Percentiles rank a stretch among this genome's conserved stretches.
Evolutionary conservation across 2,113 vertebrate genomes (phyloP).

Genomic region (Odontophorus gujanensis): DNA sequence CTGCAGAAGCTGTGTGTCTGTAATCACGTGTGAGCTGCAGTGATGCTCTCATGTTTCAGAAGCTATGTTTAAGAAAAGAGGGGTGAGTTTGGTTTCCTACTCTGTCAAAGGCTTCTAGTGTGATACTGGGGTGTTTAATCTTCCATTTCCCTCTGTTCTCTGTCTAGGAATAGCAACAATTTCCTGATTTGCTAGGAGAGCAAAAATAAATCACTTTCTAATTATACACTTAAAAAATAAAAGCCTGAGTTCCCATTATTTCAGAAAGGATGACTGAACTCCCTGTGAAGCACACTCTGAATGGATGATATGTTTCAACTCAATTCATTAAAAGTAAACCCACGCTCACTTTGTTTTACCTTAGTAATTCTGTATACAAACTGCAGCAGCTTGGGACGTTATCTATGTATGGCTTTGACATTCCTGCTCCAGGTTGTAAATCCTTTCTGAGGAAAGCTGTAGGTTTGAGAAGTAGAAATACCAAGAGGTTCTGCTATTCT

Average conservation of each 20-base stretch:
- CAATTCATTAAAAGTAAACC: not conserved
- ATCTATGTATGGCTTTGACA: not conserved
- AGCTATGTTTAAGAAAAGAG: constrained; percentile 37
- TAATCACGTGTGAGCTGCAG: constrained; percentile 1
- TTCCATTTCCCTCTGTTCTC: constrained; percentile 47
- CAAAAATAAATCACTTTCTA: constrained; percentile 52
- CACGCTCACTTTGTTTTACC: not conserved
- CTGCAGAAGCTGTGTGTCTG: constrained; percentile 4
- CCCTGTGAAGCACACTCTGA: constrained; percentile 2
- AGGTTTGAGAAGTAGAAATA: not conserved
- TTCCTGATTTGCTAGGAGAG: constrained; percentile 33
- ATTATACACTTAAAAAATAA: constrained; percentile 18
- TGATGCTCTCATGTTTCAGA: constrained; percentile 33
- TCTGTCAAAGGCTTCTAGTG: constrained; percentile 45
- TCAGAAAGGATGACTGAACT: constrained; percentile 1
- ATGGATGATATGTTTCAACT: constrained; percentile 5
- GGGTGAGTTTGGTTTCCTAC: constrained; percentile 56
- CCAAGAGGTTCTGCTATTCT: not conserved
- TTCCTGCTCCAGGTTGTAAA: fast-evolving
- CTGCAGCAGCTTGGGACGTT: not conserved
- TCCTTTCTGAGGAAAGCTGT: not conserved
- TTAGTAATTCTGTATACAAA: not conserved
- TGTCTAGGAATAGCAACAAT: constrained; percentile 42
- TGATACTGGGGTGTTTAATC: constrained; percentile 55
- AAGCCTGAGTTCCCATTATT: constrained; percentile 5